Evolutionary conservation across 2,113 vertebrate genomes (phyloP).

Genomic region (Rhea americana): DNA sequence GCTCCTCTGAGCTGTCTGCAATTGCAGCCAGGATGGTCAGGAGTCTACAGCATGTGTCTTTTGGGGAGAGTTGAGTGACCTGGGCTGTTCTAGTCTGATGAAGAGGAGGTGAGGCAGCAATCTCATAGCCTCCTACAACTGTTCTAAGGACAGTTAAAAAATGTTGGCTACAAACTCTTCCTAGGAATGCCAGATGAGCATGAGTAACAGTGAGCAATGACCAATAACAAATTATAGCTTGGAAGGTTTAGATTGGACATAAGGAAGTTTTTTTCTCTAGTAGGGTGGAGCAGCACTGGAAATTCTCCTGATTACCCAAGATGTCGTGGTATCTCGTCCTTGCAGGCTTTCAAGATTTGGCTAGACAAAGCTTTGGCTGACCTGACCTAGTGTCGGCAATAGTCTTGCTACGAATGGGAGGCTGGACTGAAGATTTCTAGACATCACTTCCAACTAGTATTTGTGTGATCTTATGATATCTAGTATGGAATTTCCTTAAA

Average conservation of each 20-base stretch:
- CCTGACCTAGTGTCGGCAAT: slow-evolving; percentile 14
- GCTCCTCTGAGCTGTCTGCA: not conserved
- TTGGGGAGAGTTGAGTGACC: not conserved
- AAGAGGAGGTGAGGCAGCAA: not conserved
- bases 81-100: not conserved
- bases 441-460: slow-evolving; percentile 7
- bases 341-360: slow-evolving; percentile 45
- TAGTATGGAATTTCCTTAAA: slow-evolving; percentile 63
- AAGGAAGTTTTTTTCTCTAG: not conserved
- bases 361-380: slow-evolving; percentile 45
- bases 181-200: not conserved
- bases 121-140: not conserved
- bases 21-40: not conserved
- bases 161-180: not conserved
- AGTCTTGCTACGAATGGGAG: slow-evolving; percentile 22
- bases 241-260: slow-evolving; percentile 19
- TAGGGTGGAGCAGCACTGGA: slow-evolving; percentile 56
- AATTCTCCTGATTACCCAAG: slow-evolving; percentile 34
- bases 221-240: slow-evolving; percentile 11
- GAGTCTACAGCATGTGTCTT: accelerated
- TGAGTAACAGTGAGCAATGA: not conserved
- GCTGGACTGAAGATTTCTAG: not conserved
- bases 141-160: not conserved
- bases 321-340: slow-evolving; percentile 27
- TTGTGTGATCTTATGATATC: slow-evolving; percentile 60